phyloP scores from a whole-genome alignment of 2,888 invertebrate genomes.

The Tigriopus californicus region DNA sequence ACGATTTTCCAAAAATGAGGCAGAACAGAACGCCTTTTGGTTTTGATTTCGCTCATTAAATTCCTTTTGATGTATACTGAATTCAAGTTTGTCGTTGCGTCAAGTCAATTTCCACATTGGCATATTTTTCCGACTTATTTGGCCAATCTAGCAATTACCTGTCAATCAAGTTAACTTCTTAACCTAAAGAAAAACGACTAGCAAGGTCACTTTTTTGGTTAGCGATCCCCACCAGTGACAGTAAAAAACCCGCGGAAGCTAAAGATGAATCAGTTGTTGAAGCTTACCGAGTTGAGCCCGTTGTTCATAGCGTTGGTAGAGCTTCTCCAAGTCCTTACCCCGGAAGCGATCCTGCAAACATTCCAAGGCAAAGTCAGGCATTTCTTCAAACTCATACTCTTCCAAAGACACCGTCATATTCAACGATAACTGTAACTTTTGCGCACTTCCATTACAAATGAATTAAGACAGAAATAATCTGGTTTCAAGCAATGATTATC shows the following conservation, averaged over 20 bases:
- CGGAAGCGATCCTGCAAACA: constrained; percentile 50
- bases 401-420: neutral
- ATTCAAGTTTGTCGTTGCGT: too few species aligned
- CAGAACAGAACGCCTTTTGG: too few species aligned
- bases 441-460: too few species aligned
- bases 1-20: too few species aligned
- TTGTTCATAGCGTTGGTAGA: constrained; percentile 53
- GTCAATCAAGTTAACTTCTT: neutral
- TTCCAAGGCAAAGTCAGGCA: neutral
- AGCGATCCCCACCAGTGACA: neutral
- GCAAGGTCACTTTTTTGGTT: too few species aligned
- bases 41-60: too few species aligned
- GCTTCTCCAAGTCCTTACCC: constrained; percentile 44
- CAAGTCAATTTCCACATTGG: too few species aligned
- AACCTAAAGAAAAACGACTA: too few species aligned
- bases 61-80: too few species aligned
- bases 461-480: too few species aligned
- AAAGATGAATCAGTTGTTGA: constrained; percentile 48
- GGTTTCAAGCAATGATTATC: too few species aligned
- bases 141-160: neutral
- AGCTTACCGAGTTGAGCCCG: constrained; percentile 57
- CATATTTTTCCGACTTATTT: too few species aligned
- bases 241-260: constrained; percentile 25
- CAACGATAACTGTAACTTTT: neutral
- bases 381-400: neutral